A percentile compares a stretch with the other conserved stretches of the same genome.
Conservation (phyloP, 2,888 invertebrate species). For the Lepidocyrtinus sp. region DNA sequence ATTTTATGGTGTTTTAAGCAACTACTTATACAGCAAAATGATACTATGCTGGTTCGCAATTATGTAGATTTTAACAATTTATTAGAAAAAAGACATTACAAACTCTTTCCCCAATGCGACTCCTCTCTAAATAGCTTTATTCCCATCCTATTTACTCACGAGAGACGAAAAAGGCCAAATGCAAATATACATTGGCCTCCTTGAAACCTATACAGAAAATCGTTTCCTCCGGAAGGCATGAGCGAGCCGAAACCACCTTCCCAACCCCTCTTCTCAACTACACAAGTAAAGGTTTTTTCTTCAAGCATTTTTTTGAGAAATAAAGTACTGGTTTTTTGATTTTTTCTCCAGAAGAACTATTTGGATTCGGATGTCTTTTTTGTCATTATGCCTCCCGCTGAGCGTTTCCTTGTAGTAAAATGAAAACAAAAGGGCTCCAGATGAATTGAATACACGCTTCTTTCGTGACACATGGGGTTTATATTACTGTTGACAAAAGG, state of each 20-base stretch:
- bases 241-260: background rate
- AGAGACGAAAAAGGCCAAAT: background rate
- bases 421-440: background rate
- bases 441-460: background rate
- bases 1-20: constrained; percentile 13
- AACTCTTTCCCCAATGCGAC: background rate
- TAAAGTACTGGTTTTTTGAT: background rate
- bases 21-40: background rate
- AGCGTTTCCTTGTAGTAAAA: background rate
- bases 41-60: background rate
- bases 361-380: background rate
- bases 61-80: background rate
- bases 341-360: background rate
- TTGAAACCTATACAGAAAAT: background rate
- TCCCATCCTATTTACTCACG: constrained; percentile 3
- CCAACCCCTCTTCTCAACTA: background rate
- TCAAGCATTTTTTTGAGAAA: background rate
- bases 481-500: background rate
- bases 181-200: background rate
- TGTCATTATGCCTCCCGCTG: background rate
- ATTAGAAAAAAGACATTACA: background rate
- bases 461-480: background rate
- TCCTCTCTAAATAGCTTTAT: background rate
- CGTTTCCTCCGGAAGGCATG: background rate
- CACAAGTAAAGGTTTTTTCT: background rate